A percentile compares a stretch with the other conserved stretches of the same genome.
phyloP scores from a whole-genome alignment of 2,888 invertebrate genomes.

The Beris chalybata region DNA sequence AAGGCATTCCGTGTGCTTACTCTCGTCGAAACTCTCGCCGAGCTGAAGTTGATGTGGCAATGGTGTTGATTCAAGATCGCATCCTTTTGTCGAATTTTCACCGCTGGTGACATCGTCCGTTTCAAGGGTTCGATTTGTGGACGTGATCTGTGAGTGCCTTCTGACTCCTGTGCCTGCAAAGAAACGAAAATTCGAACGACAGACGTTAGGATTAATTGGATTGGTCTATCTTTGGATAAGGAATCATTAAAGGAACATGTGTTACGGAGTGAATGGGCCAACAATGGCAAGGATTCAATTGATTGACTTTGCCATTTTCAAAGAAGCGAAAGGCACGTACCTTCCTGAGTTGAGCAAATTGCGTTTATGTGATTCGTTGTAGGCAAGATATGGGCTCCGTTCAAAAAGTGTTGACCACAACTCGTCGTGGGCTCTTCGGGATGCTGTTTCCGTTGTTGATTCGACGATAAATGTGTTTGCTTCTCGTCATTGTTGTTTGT shows the following conservation, averaged over 20 bases:
- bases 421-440: conserved; percentile 18
- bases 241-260: too few relatives aligned
- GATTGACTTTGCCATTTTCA: not conserved
- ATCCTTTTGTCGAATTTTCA: not conserved
- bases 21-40: conserved; percentile 48
- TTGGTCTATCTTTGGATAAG: too few relatives aligned
- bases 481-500: conserved; percentile 44
- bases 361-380: conserved; percentile 29
- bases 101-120: not conserved
- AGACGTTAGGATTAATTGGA: too few relatives aligned
- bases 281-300: not conserved
- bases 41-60: conserved; percentile 36
- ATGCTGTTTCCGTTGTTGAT: conserved; percentile 24
- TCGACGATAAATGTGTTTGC: conserved; percentile 21
- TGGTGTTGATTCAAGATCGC: not conserved
- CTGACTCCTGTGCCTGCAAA: conserved; percentile 3
- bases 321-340: conserved; percentile 31
- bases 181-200: not conserved
- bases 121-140: not conserved
- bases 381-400: conserved; percentile 17
- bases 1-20: conserved; percentile 47
- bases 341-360: conserved; percentile 42
- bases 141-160: conserved; percentile 8
- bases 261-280: too few relatives aligned
- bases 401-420: conserved; percentile 30